Evolutionary conservation across 2,113 vertebrate genomes (phyloP).

Genomic region (Cebidichthys violaceus): DNA sequence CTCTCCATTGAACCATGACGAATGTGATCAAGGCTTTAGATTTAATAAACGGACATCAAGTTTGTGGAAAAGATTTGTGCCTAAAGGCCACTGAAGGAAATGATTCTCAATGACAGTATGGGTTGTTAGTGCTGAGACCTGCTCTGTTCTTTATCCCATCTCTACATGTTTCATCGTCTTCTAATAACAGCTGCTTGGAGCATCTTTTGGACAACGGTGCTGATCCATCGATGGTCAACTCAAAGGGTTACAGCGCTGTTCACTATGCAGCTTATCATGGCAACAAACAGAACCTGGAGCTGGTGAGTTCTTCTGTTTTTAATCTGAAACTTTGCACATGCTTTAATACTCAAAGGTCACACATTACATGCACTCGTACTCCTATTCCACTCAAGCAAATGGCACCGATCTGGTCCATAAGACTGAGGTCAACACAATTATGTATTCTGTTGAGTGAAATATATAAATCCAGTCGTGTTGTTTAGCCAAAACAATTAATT

Average conservation of each 20-base stretch:
- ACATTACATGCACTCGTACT: not conserved
- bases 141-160: not conserved
- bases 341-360: not conserved
- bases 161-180: not conserved
- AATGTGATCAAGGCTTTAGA: not conserved
- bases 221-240: conserved; percentile 95
- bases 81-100: not conserved
- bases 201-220: conserved; percentile 96
- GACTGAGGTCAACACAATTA: not conserved
- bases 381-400: not conserved
- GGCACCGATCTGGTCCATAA: not conserved
- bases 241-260: conserved; percentile 95
- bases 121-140: not conserved
- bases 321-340: not conserved
- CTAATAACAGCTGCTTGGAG: conserved; percentile 90
- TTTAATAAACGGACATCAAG: not conserved
- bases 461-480: not conserved
- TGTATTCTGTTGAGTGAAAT: not conserved
- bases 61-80: not conserved
- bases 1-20: too few species aligned
- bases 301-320: conserved; percentile 83
- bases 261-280: conserved; percentile 98
- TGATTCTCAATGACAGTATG: not conserved
- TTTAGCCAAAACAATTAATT: not conserved
- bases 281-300: conserved; percentile 95